These are phyloP conservation scores for Tortricodes alternella DNA, from an alignment of 2,888 invertebrate species.

Conservation along the genomic window DNA sequence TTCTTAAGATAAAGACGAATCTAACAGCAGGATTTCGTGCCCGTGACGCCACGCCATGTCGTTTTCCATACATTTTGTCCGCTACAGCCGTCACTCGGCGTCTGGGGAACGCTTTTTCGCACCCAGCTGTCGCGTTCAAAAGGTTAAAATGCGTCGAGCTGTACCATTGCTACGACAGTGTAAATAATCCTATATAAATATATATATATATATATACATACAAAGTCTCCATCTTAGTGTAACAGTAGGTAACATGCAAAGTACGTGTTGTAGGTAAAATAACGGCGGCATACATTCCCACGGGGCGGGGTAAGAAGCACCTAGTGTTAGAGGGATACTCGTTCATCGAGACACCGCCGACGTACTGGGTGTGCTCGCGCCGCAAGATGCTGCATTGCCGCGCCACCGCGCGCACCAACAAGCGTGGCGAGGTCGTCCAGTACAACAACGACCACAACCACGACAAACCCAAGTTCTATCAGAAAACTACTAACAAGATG, in stretches of 20 bases:
- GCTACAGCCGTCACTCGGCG: too few relatives aligned
- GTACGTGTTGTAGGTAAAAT: slow-evolving; percentile 47
- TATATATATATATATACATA: too few relatives aligned
- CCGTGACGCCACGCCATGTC: too few relatives aligned
- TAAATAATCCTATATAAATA: too few relatives aligned
- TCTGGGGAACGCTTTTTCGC: too few relatives aligned
- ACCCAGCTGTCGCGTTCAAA: too few relatives aligned
- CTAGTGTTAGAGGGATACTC: slow-evolving; percentile 63
- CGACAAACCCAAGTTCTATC: slow-evolving; percentile 58
- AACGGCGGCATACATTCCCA: slow-evolving; percentile 63
- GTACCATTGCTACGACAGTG: too few relatives aligned
- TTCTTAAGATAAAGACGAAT: too few relatives aligned
- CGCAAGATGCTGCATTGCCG: slow-evolving; percentile 46
- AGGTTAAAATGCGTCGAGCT: too few relatives aligned
- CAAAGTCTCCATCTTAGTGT: too few relatives aligned
- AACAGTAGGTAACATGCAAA: neutral
- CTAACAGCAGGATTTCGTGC: too few relatives aligned
- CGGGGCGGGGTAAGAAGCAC: slow-evolving; percentile 55
- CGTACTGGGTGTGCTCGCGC: slow-evolving; percentile 59
- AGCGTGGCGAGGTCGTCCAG: slow-evolving; percentile 52
- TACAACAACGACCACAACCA: slow-evolving; percentile 58
- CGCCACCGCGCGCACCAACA: slow-evolving; percentile 64
- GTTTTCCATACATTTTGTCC: too few relatives aligned
- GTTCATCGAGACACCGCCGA: slow-evolving; percentile 47
- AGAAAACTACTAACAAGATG: slow-evolving; percentile 57